Percentiles rank a stretch among this genome's conserved stretches.
Conservation (phyloP, 2,888 invertebrate genomes). For the Schrankia costaestrigalis region DNA sequence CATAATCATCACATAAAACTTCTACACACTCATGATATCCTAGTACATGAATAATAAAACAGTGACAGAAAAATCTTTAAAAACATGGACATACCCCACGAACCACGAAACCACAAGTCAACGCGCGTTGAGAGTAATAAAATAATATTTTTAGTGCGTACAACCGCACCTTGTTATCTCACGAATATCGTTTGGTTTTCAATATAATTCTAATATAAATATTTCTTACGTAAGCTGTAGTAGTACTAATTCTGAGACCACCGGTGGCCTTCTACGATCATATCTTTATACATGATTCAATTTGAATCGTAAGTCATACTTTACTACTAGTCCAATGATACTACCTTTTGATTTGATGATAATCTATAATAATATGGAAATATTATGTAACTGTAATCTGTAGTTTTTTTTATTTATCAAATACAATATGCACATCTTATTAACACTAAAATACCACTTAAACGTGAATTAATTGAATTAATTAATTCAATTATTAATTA, state of each 20-base stretch:
- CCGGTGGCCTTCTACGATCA: neutral
- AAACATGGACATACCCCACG: constrained; percentile 17
- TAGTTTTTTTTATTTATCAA: no score
- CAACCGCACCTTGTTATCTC: constrained; percentile 36
- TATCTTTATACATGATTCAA: no score
- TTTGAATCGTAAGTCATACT: no score
- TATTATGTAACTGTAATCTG: no score
- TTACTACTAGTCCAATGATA: no score
- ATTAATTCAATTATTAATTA: no score
- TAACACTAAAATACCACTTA: no score
- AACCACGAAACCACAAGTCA: constrained; percentile 29
- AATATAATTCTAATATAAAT: constrained; percentile 25
- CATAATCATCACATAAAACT: constrained; percentile 1
- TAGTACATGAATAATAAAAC: constrained; percentile 11
- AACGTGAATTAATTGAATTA: no score
- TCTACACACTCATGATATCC: constrained; percentile 3
- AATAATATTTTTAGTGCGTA: constrained; percentile 28
- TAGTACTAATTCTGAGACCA: neutral
- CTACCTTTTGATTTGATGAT: no score
- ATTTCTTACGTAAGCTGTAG: constrained; percentile 15
- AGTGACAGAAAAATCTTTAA: constrained; percentile 16
- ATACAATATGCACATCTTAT: no score
- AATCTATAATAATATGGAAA: no score
- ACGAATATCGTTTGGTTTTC: constrained; percentile 41
- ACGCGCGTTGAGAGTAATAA: constrained; percentile 27